A percentile compares a stretch with the other conserved stretches of the same genome.
phyloP scores from a whole-genome alignment of 2,113 vertebrate species.

The Lathamus discolor region DNA sequence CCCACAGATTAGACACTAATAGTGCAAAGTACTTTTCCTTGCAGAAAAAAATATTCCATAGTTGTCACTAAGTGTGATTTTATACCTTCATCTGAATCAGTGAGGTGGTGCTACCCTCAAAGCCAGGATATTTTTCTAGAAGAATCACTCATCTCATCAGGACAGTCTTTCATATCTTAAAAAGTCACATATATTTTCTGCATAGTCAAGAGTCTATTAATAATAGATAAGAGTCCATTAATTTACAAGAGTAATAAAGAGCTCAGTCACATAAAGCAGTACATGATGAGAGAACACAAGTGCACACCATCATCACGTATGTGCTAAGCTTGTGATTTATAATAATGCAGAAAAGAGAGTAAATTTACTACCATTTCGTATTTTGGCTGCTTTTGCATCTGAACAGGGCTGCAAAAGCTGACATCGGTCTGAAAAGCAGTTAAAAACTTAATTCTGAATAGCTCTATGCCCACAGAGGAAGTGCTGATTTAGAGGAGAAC shows the following conservation, averaged over 20 bases:
- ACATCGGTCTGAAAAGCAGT: neutral
- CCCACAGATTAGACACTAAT: neutral
- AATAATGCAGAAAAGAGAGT: neutral
- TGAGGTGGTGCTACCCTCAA: neutral
- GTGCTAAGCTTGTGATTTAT: neutral
- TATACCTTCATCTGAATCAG: neutral
- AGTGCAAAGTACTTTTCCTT: neutral
- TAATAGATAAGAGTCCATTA: neutral
- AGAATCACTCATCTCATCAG: neutral
- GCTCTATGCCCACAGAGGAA: neutral
- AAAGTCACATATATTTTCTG: neutral
- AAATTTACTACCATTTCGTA: neutral
- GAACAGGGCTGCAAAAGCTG: neutral
- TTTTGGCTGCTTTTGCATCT: neutral
- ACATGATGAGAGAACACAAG: neutral
- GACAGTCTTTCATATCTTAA: neutral
- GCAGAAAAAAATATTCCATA: neutral
- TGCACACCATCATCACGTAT: neutral
- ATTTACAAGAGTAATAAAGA: neutral
- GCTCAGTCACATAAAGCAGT: neutral
- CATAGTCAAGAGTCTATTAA: neutral
- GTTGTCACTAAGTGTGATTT: neutral
- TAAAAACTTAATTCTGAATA: neutral
- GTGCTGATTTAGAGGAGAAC: neutral
- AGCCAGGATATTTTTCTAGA: neutral